Percentiles rank a stretch among this genome's conserved stretches.
These are phyloP conservation scores for Halyomorpha halys DNA, from an alignment of 1,140 invertebrate genomes.

Conservation along the genomic window DNA sequence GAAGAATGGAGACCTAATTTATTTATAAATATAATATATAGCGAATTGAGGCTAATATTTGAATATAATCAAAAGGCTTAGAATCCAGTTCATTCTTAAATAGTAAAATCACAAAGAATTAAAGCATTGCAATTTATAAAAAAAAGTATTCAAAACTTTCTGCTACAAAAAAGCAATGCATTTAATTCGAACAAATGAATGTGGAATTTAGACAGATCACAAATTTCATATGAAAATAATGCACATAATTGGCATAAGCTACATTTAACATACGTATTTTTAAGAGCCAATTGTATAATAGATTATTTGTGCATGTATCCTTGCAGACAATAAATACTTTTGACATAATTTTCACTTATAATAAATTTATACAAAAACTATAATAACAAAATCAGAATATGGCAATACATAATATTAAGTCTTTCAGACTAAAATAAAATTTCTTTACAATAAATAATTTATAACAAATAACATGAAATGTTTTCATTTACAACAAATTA, in stretches of 20 bases:
- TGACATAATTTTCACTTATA: neutral
- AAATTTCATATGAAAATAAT: neutral
- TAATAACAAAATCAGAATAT: neutral
- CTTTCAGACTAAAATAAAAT: conserved; percentile 1
- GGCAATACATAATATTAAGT: conserved; percentile 3
- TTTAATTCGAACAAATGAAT: conserved; percentile 13
- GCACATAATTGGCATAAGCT: too few relatives aligned
- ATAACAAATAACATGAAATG: conserved; percentile 5
- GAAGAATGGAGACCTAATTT: conserved; percentile 20
- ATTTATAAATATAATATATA: conserved; percentile 15
- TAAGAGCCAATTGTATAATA: too few relatives aligned
- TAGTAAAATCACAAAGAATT: conserved; percentile 18
- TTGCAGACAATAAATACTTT: conserved; percentile 3
- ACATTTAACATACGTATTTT: too few relatives aligned
- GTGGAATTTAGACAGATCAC: neutral
- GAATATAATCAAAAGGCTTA: neutral
- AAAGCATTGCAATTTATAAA: conserved; percentile 14
- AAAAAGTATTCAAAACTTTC: neutral
- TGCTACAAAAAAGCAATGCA: conserved; percentile 3
- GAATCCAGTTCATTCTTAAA: neutral
- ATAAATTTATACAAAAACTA: conserved; percentile 4
- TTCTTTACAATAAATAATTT: conserved; percentile 9
- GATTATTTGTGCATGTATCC: neutral
- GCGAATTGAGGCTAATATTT: conserved; percentile 10
- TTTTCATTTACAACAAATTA: conserved; percentile 16